phyloP scores from a whole-genome alignment of 2,113 vertebrate genomes.

The Bufo bufo region DNA sequence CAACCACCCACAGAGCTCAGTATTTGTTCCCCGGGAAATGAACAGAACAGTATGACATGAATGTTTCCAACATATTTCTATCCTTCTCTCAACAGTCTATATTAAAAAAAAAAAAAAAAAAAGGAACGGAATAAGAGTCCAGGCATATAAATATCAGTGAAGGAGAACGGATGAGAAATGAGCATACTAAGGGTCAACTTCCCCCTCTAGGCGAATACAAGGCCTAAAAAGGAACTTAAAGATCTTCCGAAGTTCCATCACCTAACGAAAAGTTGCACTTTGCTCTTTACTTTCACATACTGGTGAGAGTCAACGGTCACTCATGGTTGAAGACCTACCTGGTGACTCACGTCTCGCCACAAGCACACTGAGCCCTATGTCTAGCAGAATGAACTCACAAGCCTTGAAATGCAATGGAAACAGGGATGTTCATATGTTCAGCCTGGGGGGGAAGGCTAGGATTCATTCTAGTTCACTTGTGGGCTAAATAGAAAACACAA shows the following conservation, averaged over 20 bases:
- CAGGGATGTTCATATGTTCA: conserved; percentile 61
- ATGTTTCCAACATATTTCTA: conserved; percentile 10
- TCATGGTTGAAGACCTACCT: conserved; percentile 67
- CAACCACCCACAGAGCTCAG: neutral
- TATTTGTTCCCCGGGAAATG: neutral
- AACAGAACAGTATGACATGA: neutral
- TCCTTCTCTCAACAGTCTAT: neutral
- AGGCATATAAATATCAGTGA: conserved; percentile 3
- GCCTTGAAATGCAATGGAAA: conserved; percentile 65
- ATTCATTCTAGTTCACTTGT: conserved; percentile 6
- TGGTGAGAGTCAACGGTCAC: conserved; percentile 67
- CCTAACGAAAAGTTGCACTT: conserved; percentile 61
- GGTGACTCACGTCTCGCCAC: conserved; percentile 69
- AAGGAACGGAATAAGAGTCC: neutral
- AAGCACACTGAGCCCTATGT: conserved; percentile 58
- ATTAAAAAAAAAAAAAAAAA: neutral
- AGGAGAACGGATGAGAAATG: neutral
- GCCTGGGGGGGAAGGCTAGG: conserved; percentile 28
- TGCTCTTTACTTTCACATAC: conserved; percentile 63
- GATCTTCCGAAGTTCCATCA: conserved; percentile 56
- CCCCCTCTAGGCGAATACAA: conserved; percentile 12
- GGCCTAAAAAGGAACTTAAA: conserved; percentile 59
- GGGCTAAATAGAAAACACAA: neutral
- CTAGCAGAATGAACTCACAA: conserved; percentile 65
- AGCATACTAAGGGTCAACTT: neutral